Evolutionary conservation across 2,113 vertebrate genomes (phyloP), one percentile per base, ranked within the genome.

Genomic region (Tupaia tana): DNA sequence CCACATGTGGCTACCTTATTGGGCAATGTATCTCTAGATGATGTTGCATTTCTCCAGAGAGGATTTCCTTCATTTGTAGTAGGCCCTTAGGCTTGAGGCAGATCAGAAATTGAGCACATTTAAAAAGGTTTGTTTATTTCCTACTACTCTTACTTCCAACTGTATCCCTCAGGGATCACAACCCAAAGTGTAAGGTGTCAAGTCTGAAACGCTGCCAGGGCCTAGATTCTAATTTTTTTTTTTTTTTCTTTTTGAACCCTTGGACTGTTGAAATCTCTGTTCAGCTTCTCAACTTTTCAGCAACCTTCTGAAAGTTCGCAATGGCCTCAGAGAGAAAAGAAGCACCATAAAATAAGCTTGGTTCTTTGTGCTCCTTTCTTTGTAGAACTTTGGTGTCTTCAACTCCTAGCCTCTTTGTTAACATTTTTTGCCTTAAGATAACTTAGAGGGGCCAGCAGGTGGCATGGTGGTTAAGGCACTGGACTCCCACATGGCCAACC

Each of bases 111-210:
- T 29, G 10, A 64, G 20, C n/a, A 12, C 20, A 20, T 80, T 61
- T 63, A 9, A 85, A 71, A 71, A 18, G 4, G 3, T 83, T 43
- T 25, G 18, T 31, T 79, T 61, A 43, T 77, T 89, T 84, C 52
- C 54, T 61, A 0, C 34, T 34, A 25, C 14, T 61, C 7, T 61
- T 58, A 12, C 10, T 24, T 18, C 25, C 63, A 8, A 8, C 16
- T 56, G 4, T 11, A 8, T 22, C n/a, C 63, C 20, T 43, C 15
- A 52, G 22, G 27, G 31, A 6, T 56, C 64, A 58, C 31, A 11
- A 3, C 1, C 4, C 11, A 25, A 56, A 66, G 9, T 2, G 2
- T 1, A 3, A 25, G 1, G 15, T 61, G 3, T 43, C 43, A 43
- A 43, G 43, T 43, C 43, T 43, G 43, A 43, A 43, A 43, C 4